Evolutionary conservation across 2,113 vertebrate genomes (phyloP).

Genomic region (Lamprologus sp.): DNA sequence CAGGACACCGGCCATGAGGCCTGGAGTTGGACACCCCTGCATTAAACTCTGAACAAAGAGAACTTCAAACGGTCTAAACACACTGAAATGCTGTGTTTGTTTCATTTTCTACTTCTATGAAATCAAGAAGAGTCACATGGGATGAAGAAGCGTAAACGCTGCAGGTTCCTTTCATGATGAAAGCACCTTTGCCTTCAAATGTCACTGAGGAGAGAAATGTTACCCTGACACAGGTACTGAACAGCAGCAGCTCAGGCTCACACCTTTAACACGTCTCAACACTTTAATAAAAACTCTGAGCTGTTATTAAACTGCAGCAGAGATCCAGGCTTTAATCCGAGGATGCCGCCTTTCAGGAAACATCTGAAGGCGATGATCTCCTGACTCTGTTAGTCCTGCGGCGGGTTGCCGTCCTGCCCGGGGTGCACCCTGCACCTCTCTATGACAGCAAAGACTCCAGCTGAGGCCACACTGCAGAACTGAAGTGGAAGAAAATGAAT

Average conservation of each 20-base stretch:
- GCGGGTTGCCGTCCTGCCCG: no score
- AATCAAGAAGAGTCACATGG: accelerated
- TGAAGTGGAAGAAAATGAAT: no score
- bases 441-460: no score
- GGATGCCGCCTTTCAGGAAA: no score
- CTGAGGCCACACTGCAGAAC: no score
- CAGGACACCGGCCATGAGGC: accelerated
- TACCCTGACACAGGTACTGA: accelerated
- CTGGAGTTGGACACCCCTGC: not conserved
- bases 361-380: accelerated
- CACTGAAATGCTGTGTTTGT: accelerated
- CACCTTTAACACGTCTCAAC: accelerated
- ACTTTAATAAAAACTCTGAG: no score
- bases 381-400: no score
- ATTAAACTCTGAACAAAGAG: not conserved
- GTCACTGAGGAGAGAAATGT: not conserved
- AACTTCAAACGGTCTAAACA: not conserved
- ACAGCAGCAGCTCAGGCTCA: no score
- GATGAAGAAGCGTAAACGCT: accelerated
- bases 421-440: no score
- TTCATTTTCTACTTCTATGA: not conserved
- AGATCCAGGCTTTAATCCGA: no score
- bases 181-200: not conserved
- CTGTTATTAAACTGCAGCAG: no score
- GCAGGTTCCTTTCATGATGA: not conserved